A percentile compares a stretch with the other conserved stretches of the same genome.
These are phyloP conservation scores for Cecropterus lyciades DNA, from an alignment of 1,140 invertebrate genomes.

Conservation along the genomic window DNA sequence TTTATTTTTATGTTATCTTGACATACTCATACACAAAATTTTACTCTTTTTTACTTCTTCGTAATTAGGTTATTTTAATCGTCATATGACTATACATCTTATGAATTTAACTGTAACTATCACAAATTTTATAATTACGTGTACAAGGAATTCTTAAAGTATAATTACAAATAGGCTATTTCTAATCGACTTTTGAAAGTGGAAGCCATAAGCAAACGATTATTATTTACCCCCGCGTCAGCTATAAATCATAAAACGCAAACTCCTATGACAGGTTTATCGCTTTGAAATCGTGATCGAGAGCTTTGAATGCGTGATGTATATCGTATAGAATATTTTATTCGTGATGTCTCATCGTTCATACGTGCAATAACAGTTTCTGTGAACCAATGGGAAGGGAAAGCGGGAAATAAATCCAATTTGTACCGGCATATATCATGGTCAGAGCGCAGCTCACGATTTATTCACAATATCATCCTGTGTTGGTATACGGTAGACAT, in stretches of 20 bases:
- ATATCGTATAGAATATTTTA: constrained; percentile 73
- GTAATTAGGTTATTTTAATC: too few species aligned
- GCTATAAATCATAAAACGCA: constrained; percentile 53
- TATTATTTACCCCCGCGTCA: constrained; percentile 27
- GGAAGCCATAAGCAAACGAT: constrained; percentile 31
- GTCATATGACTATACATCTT: too few species aligned
- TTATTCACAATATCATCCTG: constrained; percentile 67
- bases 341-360: constrained; percentile 78
- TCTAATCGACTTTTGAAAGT: constrained; percentile 13
- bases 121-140: neutral
- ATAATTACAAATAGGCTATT: constrained; percentile 2
- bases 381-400: constrained; percentile 70
- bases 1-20: too few species aligned
- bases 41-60: too few species aligned
- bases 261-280: constrained; percentile 54
- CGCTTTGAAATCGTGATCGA: constrained; percentile 63
- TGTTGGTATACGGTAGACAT: constrained; percentile 35
- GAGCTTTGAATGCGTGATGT: constrained; percentile 64
- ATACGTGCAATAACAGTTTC: constrained; percentile 80
- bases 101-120: too few species aligned
- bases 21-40: too few species aligned
- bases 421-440: constrained; percentile 79
- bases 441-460: constrained; percentile 69
- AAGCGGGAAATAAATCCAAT: constrained; percentile 79
- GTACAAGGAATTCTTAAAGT: too few species aligned